Conservation (phyloP, 1,140 invertebrate species). For the Zaprionus ghesquierei region DNA sequence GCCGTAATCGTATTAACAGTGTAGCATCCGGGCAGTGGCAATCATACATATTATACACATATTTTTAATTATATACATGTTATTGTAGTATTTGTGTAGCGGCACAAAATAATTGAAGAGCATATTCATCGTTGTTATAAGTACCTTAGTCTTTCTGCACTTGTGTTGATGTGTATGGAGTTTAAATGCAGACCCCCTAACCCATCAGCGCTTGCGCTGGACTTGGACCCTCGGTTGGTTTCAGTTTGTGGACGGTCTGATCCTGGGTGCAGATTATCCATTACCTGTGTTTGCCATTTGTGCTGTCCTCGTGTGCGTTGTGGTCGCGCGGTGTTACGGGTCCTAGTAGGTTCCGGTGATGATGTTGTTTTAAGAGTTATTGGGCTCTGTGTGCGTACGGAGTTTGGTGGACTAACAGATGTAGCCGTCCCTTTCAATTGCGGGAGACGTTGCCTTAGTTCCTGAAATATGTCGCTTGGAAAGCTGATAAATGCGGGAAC, state of each 20-base stretch:
- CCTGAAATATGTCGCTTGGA: constrained; percentile 80
- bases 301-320: constrained; percentile 65
- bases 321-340: constrained; percentile 60
- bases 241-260: constrained; percentile 35
- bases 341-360: constrained; percentile 56
- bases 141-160: constrained; percentile 66
- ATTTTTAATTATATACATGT: constrained; percentile 46
- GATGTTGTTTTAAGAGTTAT: constrained; percentile 26
- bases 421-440: constrained; percentile 39
- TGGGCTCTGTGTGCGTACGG: constrained; percentile 67
- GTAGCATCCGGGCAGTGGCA: constrained; percentile 13
- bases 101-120: constrained; percentile 55
- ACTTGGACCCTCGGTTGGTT: constrained; percentile 32
- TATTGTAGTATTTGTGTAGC: constrained; percentile 66
- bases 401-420: constrained; percentile 75
- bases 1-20: constrained; percentile 55
- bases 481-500: constrained; percentile 80
- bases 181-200: constrained; percentile 59
- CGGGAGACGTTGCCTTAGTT: constrained; percentile 65
- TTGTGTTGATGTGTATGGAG: constrained; percentile 50
- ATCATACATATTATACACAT: constrained; percentile 4
- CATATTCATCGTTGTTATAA: constrained; percentile 45
- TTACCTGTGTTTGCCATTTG: constrained; percentile 53
- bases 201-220: constrained; percentile 11
- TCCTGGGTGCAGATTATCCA: constrained; percentile 7